phyloP scores from a whole-genome alignment of 2,888 invertebrate species.

The Toxonevra muliebris region DNA sequence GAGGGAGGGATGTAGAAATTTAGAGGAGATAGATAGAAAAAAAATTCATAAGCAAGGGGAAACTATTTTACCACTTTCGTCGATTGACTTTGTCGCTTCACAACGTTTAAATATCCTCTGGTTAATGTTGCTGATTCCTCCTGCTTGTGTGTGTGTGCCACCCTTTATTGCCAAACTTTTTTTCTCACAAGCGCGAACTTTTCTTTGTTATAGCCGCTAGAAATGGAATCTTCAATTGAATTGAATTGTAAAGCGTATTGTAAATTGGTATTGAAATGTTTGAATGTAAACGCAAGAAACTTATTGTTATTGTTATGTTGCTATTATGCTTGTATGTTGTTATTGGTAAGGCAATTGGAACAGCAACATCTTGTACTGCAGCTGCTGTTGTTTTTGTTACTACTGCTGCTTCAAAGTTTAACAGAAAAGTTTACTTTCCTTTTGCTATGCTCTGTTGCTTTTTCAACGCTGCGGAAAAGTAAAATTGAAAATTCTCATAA shows the following conservation, averaged over 20 bases:
- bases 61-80: not conserved
- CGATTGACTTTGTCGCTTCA: slow-evolving; percentile 3
- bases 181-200: not conserved
- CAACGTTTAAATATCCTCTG: not conserved
- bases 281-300: slow-evolving; percentile 34
- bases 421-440: slow-evolving; percentile 51
- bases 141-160: not conserved
- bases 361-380: not conserved
- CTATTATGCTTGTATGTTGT: slow-evolving; percentile 15
- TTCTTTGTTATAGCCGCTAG: not conserved
- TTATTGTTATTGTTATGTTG: slow-evolving; percentile 31
- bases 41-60: not conserved
- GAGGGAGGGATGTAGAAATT: not conserved
- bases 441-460: slow-evolving; percentile 54
- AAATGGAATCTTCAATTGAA: not conserved
- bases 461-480: slow-evolving; percentile 13
- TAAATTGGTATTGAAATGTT: slow-evolving; percentile 38
- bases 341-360: not conserved
- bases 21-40: not conserved
- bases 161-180: not conserved
- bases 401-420: slow-evolving; percentile 16
- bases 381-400: not conserved
- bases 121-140: too few relatives aligned
- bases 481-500: slow-evolving; percentile 59
- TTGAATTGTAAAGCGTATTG: slow-evolving; percentile 33